Percentiles rank a stretch among this genome's conserved stretches.
phyloP scores from a whole-genome alignment of 1,140 invertebrate species.

The Drosophila yakuba region DNA sequence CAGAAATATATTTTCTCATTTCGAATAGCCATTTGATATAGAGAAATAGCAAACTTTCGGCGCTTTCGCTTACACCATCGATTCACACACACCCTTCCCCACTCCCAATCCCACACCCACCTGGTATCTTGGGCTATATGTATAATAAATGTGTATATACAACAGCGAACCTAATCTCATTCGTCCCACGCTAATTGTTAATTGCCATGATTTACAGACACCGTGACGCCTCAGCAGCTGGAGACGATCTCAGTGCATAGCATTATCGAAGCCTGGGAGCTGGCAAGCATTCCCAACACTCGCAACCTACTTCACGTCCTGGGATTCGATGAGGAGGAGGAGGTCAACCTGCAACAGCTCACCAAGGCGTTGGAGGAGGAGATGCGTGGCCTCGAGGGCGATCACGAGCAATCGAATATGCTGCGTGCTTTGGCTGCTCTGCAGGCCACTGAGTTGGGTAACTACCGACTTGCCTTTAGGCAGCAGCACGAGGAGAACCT shows the following conservation, averaged over 20 bases:
- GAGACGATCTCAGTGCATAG: conserved; percentile 85
- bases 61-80: conserved; percentile 38
- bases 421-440: conserved; percentile 86
- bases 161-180: background rate
- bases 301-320: conserved; percentile 88
- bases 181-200: conserved; percentile 7
- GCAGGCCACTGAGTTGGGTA: conserved; percentile 87
- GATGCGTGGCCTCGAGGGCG: conserved; percentile 63
- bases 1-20: background rate
- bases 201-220: conserved; percentile 58
- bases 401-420: conserved; percentile 68
- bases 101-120: conserved; percentile 14
- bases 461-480: conserved; percentile 87
- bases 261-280: conserved; percentile 90
- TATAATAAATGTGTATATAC: conserved; percentile 48
- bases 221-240: conserved; percentile 69
- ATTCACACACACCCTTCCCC: background rate
- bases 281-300: conserved; percentile 88
- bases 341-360: conserved; percentile 89
- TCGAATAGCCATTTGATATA: background rate
- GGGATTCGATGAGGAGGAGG: conserved; percentile 87
- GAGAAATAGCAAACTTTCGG: conserved; percentile 8
- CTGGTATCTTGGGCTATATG: conserved; percentile 69
- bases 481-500: conserved; percentile 89
- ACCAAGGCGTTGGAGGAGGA: conserved; percentile 91